Percentiles rank a stretch among this genome's conserved stretches.
phyloP scores from a whole-genome alignment of 2,888 invertebrate species.

The Meta bourneti region DNA sequence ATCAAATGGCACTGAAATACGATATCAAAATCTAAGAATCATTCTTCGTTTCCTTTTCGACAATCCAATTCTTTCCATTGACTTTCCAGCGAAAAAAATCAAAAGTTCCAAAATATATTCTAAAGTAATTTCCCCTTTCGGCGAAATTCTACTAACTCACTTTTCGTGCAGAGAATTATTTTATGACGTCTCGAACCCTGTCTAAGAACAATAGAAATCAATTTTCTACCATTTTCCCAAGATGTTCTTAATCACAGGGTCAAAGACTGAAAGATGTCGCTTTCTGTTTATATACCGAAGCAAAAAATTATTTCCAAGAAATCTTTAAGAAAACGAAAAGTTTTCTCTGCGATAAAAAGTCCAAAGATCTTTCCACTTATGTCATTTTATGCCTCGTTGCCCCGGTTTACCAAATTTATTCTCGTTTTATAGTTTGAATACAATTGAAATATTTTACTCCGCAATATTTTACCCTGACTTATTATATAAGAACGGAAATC shows the following conservation, averaged over 20 bases:
- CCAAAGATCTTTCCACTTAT: not conserved
- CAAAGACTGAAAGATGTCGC: not conserved
- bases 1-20: too few relatives aligned
- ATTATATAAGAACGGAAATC: not conserved
- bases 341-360: not conserved
- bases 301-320: not conserved
- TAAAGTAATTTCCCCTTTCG: too few relatives aligned
- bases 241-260: not conserved
- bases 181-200: not conserved
- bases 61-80: too few relatives aligned
- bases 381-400: not conserved
- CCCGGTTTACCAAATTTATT: not conserved
- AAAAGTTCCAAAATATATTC: too few relatives aligned
- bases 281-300: too few relatives aligned
- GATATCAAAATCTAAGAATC: too few relatives aligned
- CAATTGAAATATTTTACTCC: not conserved
- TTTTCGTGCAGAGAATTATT: not conserved
- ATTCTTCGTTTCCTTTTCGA: too few relatives aligned
- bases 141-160: not conserved
- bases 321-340: not conserved
- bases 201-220: not conserved
- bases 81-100: too few relatives aligned
- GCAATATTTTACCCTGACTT: not conserved
- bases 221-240: not conserved
- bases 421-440: not conserved